Percentiles rank a stretch among this genome's conserved stretches.
Conservation (phyloP, 2,888 invertebrate species). For the Diogma glabrata region DNA sequence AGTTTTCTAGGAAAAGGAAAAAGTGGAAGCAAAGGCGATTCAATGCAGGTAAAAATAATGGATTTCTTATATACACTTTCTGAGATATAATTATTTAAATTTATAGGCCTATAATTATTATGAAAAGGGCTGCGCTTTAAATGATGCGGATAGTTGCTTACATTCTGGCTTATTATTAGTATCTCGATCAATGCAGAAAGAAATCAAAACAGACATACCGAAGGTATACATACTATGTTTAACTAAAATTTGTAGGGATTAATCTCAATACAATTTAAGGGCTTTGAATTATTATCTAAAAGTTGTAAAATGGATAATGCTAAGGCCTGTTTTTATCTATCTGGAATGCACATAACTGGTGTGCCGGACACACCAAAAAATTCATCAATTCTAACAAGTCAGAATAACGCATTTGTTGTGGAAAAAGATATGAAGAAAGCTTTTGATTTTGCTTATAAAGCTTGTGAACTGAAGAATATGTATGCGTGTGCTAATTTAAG, state of each 20-base stretch:
- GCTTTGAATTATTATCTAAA: conserved; percentile 47
- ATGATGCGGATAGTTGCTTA: conserved; percentile 59
- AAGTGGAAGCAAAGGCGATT: conserved; percentile 42
- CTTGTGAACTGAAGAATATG: conserved; percentile 74
- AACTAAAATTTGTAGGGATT: conserved; percentile 12
- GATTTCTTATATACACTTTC: neutral
- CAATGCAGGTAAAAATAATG: conserved; percentile 29
- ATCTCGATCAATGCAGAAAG: conserved; percentile 42
- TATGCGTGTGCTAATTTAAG: conserved; percentile 85
- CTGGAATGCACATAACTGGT: conserved; percentile 67
- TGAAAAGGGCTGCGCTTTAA: conserved; percentile 64
- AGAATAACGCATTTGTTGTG: conserved; percentile 35
- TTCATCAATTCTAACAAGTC: conserved; percentile 12
- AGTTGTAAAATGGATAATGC: conserved; percentile 48
- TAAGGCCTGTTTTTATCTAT: conserved; percentile 68
- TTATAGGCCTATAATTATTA: conserved; percentile 54
- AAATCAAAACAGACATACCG: conserved; percentile 44
- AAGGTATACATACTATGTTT: conserved; percentile 33
- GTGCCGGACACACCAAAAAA: conserved; percentile 45
- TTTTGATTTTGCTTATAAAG: conserved; percentile 61
- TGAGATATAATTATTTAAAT: conserved; percentile 18
- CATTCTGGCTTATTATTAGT: conserved; percentile 61
- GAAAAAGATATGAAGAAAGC: conserved; percentile 64
- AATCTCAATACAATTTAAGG: conserved; percentile 28
- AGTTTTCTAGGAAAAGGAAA: conserved; percentile 52